phyloP scores from a whole-genome alignment of 2,113 vertebrate species.

The Pteropus alecto region DNA sequence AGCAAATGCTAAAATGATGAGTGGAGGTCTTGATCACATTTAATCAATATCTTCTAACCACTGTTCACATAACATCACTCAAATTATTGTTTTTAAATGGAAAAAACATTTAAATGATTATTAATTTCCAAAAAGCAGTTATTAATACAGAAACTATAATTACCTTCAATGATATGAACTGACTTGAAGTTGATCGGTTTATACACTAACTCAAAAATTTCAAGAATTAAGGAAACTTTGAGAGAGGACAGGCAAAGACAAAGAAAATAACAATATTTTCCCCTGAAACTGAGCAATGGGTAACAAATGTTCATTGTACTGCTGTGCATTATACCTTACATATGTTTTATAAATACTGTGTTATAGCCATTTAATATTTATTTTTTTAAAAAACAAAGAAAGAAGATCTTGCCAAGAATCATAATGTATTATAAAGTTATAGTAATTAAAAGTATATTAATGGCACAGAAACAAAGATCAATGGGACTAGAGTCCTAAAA shows the following conservation, averaged over 20 bases:
- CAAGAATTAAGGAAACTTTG: background rate
- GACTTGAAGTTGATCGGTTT: background rate
- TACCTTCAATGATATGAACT: background rate
- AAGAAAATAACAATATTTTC: background rate
- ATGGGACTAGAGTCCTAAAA: background rate
- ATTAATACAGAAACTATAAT: background rate
- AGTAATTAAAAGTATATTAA: slow-evolving; percentile 2
- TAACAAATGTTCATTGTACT: background rate
- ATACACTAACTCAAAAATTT: background rate
- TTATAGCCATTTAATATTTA: background rate
- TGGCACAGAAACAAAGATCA: background rate
- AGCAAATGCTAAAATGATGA: background rate
- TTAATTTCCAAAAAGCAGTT: background rate
- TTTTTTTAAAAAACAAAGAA: background rate
- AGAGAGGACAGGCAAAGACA: background rate
- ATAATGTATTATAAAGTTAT: background rate
- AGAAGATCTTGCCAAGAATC: background rate
- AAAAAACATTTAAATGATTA: slow-evolving; percentile 1
- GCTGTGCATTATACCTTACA: background rate
- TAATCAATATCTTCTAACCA: background rate
- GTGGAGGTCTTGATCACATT: background rate
- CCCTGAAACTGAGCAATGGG: background rate
- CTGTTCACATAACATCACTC: background rate
- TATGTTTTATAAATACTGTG: background rate
- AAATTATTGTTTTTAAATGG: background rate